These are phyloP conservation scores for Pseudolaguvia tuberculata DNA, from an alignment of 2,113 vertebrate genomes.

Conservation along the genomic window DNA sequence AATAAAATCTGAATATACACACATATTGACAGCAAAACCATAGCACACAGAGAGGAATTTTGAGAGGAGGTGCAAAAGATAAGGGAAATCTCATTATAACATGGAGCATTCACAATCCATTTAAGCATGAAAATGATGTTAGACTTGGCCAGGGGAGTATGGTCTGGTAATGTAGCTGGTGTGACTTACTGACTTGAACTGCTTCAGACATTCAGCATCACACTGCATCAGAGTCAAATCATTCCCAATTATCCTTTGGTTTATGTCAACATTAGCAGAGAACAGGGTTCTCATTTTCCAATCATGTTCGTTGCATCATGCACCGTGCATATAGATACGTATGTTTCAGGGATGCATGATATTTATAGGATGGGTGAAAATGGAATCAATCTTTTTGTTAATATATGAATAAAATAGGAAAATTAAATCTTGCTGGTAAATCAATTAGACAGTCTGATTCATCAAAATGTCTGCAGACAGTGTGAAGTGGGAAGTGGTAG, in stretches of 20 bases:
- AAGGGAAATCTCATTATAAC: constrained; percentile 55
- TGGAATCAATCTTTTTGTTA: no score
- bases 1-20: constrained; percentile 33
- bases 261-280: constrained; percentile 10
- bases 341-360: no score
- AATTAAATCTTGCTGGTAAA: no score
- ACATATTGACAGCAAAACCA: constrained; percentile 41
- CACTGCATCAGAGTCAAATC: constrained; percentile 23
- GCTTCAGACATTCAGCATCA: constrained; percentile 45
- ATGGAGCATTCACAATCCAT: constrained; percentile 58
- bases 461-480: no score
- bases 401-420: no score
- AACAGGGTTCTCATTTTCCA: neutral
- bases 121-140: constrained; percentile 62
- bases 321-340: no score
- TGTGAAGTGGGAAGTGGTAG: no score
- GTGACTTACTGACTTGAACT: constrained; percentile 51
- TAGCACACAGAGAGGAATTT: constrained; percentile 47
- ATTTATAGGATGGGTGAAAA: no score
- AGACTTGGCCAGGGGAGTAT: constrained; percentile 41
- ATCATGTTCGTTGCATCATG: no score
- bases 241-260: constrained; percentile 1
- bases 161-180: constrained; percentile 55
- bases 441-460: no score
- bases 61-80: constrained; percentile 47